phyloP scores from a whole-genome alignment of 2,113 vertebrate species.

The Tragelaphus scriptus region DNA sequence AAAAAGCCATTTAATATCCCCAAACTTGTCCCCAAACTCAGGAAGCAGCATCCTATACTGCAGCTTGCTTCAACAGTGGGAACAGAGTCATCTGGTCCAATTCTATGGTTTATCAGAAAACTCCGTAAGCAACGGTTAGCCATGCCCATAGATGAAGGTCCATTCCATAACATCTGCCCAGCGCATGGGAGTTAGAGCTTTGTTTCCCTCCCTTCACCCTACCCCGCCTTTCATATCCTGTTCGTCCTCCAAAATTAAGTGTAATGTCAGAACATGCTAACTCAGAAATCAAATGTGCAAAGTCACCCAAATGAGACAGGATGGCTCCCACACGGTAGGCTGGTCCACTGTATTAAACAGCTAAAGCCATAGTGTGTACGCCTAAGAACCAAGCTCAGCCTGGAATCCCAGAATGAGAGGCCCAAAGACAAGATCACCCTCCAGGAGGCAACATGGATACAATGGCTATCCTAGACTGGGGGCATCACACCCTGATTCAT shows the following conservation, averaged over 20 bases:
- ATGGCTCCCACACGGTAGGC: background rate
- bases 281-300: background rate
- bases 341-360: no score
- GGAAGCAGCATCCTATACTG: background rate
- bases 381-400: background rate
- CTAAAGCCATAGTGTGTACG: background rate
- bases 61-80: background rate
- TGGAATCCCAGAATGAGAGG: background rate
- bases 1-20: background rate
- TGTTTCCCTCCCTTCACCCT: background rate
- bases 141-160: background rate
- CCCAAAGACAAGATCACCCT: background rate
- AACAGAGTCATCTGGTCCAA: no score
- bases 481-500: background rate
- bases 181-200: accelerated
- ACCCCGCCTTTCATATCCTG: background rate
- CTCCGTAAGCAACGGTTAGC: accelerated
- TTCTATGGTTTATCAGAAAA: background rate
- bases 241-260: background rate
- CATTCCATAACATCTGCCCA: background rate
- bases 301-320: background rate
- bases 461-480: background rate
- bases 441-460: accelerated
- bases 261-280: background rate
- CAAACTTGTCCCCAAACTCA: background rate